Evolutionary conservation across 2,888 invertebrate species (phyloP).

Genomic region (Tanytarsus gracilentus): DNA sequence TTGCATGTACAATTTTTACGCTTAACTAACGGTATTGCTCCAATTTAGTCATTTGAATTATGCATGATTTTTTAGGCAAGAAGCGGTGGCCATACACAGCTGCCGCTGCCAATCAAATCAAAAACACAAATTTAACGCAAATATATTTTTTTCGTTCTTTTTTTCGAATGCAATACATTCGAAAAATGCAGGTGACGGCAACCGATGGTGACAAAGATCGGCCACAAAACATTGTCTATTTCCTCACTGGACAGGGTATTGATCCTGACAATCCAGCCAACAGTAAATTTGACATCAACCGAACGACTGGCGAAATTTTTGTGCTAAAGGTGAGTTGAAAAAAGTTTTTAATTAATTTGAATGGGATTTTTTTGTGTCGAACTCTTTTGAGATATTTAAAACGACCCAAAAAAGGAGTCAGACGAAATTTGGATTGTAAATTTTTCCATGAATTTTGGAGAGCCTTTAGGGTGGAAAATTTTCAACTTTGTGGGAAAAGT

Average conservation of each 20-base stretch:
- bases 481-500: no score
- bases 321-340: conserved; percentile 85
- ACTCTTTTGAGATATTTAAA: no score
- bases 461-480: background rate
- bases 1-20: no score
- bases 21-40: background rate
- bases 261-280: conserved; percentile 91
- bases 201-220: conserved; percentile 94
- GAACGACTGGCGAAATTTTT: conserved; percentile 90
- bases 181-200: conserved; percentile 83
- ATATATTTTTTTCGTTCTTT: background rate
- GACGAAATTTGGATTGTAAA: background rate
- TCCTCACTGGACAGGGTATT: conserved; percentile 89
- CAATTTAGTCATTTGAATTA: conserved; percentile 1
- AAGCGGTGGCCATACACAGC: no score
- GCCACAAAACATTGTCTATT: conserved; percentile 91
- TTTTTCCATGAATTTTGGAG: background rate
- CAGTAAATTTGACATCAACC: conserved; percentile 93
- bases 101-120: background rate
- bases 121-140: background rate
- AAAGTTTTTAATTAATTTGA: background rate
- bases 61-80: no score
- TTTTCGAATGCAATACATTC: background rate
- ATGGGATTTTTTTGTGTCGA: background rate
- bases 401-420: no score